Percentiles rank a stretch among this genome's conserved stretches.
Evolutionary conservation across 2,888 invertebrate species (phyloP).

Genomic region (Drosophila diplacantha): DNA sequence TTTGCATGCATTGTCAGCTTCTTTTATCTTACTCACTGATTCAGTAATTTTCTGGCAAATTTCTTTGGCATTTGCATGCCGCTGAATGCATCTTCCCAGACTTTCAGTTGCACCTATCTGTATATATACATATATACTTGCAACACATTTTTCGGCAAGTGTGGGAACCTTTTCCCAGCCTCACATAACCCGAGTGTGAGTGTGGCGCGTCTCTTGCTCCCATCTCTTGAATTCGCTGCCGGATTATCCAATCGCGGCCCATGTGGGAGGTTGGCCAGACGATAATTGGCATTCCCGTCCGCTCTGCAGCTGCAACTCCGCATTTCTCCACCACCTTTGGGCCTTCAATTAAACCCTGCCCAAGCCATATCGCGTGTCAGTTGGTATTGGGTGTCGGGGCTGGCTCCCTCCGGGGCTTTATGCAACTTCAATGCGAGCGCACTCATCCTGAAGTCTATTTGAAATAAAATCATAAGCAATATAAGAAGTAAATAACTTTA

Average conservation of each 20-base stretch:
- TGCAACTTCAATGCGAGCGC: constrained; percentile 50
- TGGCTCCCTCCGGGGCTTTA: constrained; percentile 45
- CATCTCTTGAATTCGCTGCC: constrained; percentile 24
- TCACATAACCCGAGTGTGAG: constrained; percentile 29
- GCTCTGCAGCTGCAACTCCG: constrained; percentile 8
- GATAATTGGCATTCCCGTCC: constrained; percentile 34
- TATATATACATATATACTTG: constrained; percentile 37
- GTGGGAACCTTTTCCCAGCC: constrained; percentile 58
- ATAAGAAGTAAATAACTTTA: background rate
- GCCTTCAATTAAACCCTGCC: constrained; percentile 58
- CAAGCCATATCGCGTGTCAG: constrained; percentile 59
- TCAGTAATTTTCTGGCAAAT: constrained; percentile 36
- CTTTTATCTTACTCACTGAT: constrained; percentile 6
- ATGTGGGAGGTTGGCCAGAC: constrained; percentile 42
- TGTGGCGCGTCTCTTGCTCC: constrained; percentile 7
- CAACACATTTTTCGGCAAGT: constrained; percentile 60
- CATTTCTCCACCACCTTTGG: constrained; percentile 51
- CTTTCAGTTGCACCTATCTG: constrained; percentile 11
- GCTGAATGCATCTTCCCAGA: constrained; percentile 46
- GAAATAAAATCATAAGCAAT: background rate
- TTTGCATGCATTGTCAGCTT: constrained; percentile 6
- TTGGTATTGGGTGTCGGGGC: constrained; percentile 14
- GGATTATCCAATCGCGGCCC: constrained; percentile 36
- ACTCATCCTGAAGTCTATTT: background rate
- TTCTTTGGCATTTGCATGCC: constrained; percentile 46